Evolutionary conservation across 2,797 vertebrate genomes (phyloP), one percentile per base, ranked within the genome.

Genomic region (Sylvilagus floridanus): DNA sequence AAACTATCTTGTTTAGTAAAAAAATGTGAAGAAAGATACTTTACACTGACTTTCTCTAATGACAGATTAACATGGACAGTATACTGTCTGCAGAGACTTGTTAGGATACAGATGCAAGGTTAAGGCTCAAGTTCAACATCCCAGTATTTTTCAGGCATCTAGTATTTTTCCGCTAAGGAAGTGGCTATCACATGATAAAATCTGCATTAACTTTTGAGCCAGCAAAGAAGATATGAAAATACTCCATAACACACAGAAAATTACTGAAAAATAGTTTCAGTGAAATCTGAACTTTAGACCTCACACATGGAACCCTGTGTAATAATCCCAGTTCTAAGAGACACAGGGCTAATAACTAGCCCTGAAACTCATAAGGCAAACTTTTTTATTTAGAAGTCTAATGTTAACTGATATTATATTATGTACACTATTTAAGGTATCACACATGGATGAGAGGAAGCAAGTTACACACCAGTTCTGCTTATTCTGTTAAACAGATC

Each of bases 361-460:
- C 13, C 47, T 72, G 35, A 77, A 81, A 30, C 17, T 28, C 66
- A 63, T 30, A 47, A 57, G 4, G 32, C 21, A 57, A 10, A 79
- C 75, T 28, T 95, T 83, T 75, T n/a, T 85, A 82, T 54, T 66
- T 42, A 86, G 52, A 91, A 69, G 35, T 22, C 37, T 47, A 52
- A 30, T 54, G 16, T 52, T 89, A 68, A 47, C n/a, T 79, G 35
- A 21, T 42, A 78, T 12, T 88, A 68, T 3, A 54, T 76, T 28
- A 50, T 32, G n/a, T 65, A 78, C 54, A 57, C 54, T 57, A 57
- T 57, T 57, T 57, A 57, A 57, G 54, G 16, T 57, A 57, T 57
- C 54, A 57, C 19, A 57, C 14, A 19, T 57, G 17, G 77, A 66
- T 84, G 47, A 88, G 22, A 90, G n/a, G 16, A 71, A 65, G 6